Percentiles rank a stretch among this genome's conserved stretches.
Conservation (phyloP, 2,797 vertebrate species). For the Geotrypetes seraphini region DNA sequence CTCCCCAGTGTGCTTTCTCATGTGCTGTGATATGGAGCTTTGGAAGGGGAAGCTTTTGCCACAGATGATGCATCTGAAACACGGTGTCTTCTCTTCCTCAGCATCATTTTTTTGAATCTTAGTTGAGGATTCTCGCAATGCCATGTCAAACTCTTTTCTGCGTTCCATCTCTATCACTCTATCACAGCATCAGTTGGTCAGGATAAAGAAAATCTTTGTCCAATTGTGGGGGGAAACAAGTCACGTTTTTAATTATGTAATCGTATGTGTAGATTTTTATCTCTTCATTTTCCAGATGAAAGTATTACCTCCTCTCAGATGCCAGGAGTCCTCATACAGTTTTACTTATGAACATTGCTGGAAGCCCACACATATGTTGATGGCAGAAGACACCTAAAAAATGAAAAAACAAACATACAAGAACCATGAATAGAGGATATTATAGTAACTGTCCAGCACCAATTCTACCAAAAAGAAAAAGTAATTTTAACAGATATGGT, state of each 20-base stretch:
- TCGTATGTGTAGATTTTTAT: too few relatives aligned
- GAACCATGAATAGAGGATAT: too few relatives aligned
- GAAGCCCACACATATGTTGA: not conserved
- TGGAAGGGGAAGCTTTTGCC: constrained; percentile 90
- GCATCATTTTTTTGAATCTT: constrained; percentile 47
- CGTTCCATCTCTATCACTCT: constrained; percentile 55
- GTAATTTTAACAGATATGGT: too few relatives aligned
- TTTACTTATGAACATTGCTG: constrained; percentile 2
- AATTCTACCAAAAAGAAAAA: too few relatives aligned
- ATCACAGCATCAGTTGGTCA: constrained; percentile 17
- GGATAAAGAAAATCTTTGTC: constrained; percentile 13
- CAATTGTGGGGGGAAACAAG: constrained; percentile 3
- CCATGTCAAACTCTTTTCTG: constrained; percentile 54
- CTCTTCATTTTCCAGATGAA: constrained; percentile 29
- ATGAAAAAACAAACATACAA: constrained; percentile 18
- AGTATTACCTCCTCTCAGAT: not conserved
- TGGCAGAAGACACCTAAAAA: constrained; percentile 38
- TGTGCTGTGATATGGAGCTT: constrained; percentile 89
- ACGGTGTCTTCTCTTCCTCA: constrained; percentile 59
- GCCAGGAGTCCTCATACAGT: not conserved
- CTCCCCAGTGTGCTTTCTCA: constrained; percentile 88
- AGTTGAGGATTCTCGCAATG: constrained; percentile 53
- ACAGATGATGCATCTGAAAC: constrained; percentile 82
- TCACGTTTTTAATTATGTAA: constrained; percentile 18
- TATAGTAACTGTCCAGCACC: not conserved